Base-by-base conservation (phyloP, 2,113 vertebrate species). In the Zonotrichia leucophrys region DNA sequence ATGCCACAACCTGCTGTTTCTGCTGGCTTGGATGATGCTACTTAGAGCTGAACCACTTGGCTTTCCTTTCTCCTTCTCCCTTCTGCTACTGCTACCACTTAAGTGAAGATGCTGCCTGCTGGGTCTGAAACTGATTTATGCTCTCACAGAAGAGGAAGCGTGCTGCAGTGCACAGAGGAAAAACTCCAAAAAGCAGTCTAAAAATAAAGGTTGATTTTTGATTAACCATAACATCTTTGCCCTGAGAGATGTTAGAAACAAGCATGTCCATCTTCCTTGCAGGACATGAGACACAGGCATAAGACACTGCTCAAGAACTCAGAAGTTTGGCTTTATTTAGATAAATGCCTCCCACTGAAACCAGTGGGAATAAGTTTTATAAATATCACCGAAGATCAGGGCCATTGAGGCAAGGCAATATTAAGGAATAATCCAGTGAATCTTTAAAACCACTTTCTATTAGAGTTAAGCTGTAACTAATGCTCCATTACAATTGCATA, bases 401-500 rank as follows among this genome's bases (percentile, higher is more conserved):
- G 41, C 49, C 49, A 82, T 6, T 72, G 87, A 89, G 69, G 62
- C 46, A 92, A 93, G 31, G 33, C 60, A 78, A 44, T 93, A 59
- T 87, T 72, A 64, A 94, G 79, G 86, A 96, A 84, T 44, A 23
- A 83, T 35, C n/a, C 66, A 89, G 80, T 56, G 86, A 68, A 89
- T 75, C 76, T 87, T 94, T 84, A 79, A 82, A 95, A 89, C 25
- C 20, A 15, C 78, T 84, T 90, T 78, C 80, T 79, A 28, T 90
- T 93, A 89, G 52, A 93, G 50, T 81, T 90, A 92, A 88, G n/a
- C 83, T 92, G 49, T 89, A 89, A 77, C 52, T 93, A 93, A 94
- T 78, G 75, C 50, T 83, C 78, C 55, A 76, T 94, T 94, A 50
- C 6, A 3, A 37, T 4, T 23, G 42, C 55, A 62, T 59, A 39